phyloP scores from a whole-genome alignment of 2,797 vertebrate genomes.

The Morelia viridis region DNA sequence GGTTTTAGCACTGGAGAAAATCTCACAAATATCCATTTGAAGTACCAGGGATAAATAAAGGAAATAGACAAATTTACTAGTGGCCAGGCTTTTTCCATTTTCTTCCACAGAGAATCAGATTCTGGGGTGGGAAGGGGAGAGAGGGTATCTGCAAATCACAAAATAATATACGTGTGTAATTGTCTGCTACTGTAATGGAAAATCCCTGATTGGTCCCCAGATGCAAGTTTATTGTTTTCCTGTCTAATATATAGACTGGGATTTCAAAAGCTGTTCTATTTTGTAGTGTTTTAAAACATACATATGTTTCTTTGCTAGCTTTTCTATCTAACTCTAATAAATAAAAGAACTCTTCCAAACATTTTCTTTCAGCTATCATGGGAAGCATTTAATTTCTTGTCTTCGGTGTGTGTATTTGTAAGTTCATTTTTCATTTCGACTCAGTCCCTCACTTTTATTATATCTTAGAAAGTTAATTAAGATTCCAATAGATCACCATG shows the following conservation, averaged over 20 bases:
- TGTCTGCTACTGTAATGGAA: background rate
- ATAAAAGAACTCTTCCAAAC: background rate
- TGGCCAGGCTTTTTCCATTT: background rate
- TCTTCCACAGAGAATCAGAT: background rate
- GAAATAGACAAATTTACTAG: background rate
- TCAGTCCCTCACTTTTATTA: background rate
- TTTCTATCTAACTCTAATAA: slow-evolving; percentile 8
- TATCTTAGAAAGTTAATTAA: background rate
- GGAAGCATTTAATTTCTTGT: background rate
- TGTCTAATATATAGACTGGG: background rate
- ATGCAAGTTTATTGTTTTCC: background rate
- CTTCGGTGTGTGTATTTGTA: background rate
- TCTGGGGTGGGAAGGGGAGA: no score
- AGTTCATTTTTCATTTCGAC: background rate
- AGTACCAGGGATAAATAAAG: background rate
- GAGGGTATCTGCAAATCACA: background rate
- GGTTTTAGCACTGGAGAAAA: background rate
- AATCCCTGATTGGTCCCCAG: background rate
- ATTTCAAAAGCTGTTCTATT: background rate
- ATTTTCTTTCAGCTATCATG: background rate
- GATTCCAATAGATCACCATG: no score
- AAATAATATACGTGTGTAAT: background rate
- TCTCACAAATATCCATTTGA: background rate
- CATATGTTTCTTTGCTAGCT: background rate
- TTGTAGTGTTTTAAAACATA: background rate